phyloP scores from a whole-genome alignment of 1,140 invertebrate genomes.

The Arion vulgaris region DNA sequence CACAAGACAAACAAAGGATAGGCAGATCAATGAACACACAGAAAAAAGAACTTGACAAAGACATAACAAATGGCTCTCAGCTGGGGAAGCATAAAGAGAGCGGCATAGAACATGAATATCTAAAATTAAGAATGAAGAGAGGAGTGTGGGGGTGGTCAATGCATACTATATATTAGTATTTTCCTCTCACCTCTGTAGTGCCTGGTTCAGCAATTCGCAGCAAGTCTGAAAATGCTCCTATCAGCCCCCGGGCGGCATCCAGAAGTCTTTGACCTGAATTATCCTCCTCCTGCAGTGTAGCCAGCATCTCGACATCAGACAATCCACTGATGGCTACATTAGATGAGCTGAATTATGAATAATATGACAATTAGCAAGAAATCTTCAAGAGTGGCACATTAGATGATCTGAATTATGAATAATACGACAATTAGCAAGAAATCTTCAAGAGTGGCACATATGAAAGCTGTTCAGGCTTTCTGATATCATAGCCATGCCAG shows the following conservation, averaged over 20 bases:
- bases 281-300: slow-evolving; percentile 91
- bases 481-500: too few species aligned
- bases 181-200: slow-evolving; percentile 82
- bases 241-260: slow-evolving; percentile 92
- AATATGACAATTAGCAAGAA: background rate
- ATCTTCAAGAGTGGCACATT: slow-evolving; percentile 78
- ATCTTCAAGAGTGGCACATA: slow-evolving; percentile 75
- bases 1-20: too few species aligned
- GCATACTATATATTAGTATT: too few species aligned
- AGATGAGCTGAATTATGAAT: slow-evolving; percentile 78
- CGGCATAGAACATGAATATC: too few species aligned
- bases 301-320: slow-evolving; percentile 95
- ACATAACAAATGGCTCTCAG: too few species aligned
- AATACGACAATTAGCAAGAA: background rate
- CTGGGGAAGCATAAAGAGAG: too few species aligned
- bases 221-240: slow-evolving; percentile 94
- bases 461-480: too few species aligned
- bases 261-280: slow-evolving; percentile 88
- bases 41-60: too few species aligned
- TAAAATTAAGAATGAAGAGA: too few species aligned
- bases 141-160: too few species aligned
- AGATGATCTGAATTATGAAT: slow-evolving; percentile 78
- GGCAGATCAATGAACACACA: too few species aligned
- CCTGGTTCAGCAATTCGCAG: slow-evolving; percentile 95
- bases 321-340: slow-evolving; percentile 96